A percentile compares a stretch with the other conserved stretches of the same genome.
Evolutionary conservation across 2,797 vertebrate species (phyloP).

Genomic region (Lemur catta): DNA sequence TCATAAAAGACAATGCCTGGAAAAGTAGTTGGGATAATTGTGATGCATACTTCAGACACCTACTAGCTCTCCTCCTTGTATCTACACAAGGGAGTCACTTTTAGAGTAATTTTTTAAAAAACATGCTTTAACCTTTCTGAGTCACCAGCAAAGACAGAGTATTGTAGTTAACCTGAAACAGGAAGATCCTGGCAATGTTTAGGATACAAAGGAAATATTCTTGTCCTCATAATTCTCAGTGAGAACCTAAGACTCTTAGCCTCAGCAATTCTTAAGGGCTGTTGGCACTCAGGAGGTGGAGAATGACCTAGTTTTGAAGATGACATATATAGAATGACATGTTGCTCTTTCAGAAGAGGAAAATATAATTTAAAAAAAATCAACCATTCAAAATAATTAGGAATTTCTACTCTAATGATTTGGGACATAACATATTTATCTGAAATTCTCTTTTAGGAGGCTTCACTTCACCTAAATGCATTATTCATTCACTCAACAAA

Average conservation of each 20-base stretch:
- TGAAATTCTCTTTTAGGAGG: neutral
- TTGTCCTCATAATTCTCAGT: neutral
- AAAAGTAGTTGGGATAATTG: constrained; percentile 44
- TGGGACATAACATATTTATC: neutral
- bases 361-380: constrained; percentile 3
- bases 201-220: constrained; percentile 1
- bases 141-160: neutral
- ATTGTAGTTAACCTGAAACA: constrained; percentile 10
- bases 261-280: neutral
- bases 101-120: constrained; percentile 15
- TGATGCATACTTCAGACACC: neutral
- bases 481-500: neutral
- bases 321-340: constrained; percentile 20
- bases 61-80: neutral
- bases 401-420: neutral
- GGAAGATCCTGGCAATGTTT: neutral
- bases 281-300: neutral
- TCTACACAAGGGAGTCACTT: neutral
- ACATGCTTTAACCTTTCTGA: neutral
- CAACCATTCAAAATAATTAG: neutral
- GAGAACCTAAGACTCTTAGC: constrained; percentile 28
- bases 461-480: neutral
- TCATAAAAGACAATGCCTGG: constrained; percentile 37
- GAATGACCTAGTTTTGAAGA: constrained; percentile 45
- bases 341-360: constrained; percentile 30